Evolutionary conservation across 2,888 invertebrate genomes (phyloP), one percentile per base, ranked within the genome.

Genomic region (Lithosia quadra): DNA sequence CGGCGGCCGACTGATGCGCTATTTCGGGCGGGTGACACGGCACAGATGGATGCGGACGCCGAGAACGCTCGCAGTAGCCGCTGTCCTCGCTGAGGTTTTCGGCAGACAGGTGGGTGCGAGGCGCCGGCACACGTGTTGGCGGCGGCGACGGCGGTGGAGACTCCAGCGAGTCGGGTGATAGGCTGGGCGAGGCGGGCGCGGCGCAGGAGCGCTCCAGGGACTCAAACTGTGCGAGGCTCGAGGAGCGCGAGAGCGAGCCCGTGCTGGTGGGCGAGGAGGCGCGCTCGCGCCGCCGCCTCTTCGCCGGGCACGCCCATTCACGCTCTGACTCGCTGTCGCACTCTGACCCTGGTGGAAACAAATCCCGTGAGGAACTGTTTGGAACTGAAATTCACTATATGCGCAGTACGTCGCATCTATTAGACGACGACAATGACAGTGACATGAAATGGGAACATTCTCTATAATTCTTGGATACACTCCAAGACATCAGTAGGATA

Each of bases 151-250:
- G 86, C 18, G 92, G 91, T 13, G 93, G 93, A 5, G 94, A 93
- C 80, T 94, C 94, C 62, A 94, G 86, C 53, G 94, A 94, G 87
- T 95, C 95, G 2, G 95, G 95, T 5, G 94, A 94, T 55, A 95
- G 89, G 85, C 93, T 90, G 70, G 92, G 92, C 33, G 93, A 93
- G 62, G 86, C 89, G 65, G 92, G 92, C n/a, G 93, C 93, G 39
- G 93, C 93, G 82, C 94, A 95, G 61, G 94, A 94, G 53, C 95
- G 96, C 88, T 98, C 98, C 72, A 98, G 93, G 7, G 97, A 97
- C 92, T 98, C 98, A 90, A 98, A 98, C 91, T 98, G 98, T 74
- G 98, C 95, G 74, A 98, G 95, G 80, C 98, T 98, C 77, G 97
- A 97, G 73, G 97, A 97, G 77, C 98, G 96, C 82, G 97, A 97